Base-by-base conservation (phyloP, 2,113 vertebrate genomes). In the Agapornis roseicollis region DNA sequence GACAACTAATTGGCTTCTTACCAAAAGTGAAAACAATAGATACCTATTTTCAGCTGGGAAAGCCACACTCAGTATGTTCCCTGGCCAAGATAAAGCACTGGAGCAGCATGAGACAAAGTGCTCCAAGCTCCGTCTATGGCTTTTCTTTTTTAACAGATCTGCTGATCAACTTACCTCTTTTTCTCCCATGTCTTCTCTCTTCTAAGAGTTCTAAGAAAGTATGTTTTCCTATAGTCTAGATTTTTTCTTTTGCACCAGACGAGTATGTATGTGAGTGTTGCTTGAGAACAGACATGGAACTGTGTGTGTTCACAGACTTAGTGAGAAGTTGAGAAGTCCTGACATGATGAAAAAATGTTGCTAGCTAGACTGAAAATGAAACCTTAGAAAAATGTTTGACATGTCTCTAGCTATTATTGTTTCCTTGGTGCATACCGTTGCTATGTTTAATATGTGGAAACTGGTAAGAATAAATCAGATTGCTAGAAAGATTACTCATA, bases 41-140 rank as follows among this genome's bases (percentile, higher is more conserved):
- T 50, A 73, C 86, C 84, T 88, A 94, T 96, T 96, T 96, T 96
- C 94, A 92, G 52, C 80, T 94, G 88, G 90, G 92, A 96, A 96
- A 90, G 44, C 35, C 88, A 90, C 64, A 29, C 13, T 94, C n/a
- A 6, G 52, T 90, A 20, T 60, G 27, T 93, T 97, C 92, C 72
- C 94, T 82, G 69, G 80, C 80, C 44, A 52, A 85, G 66, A 88
- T 70, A 81, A 88, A 87, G 71, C 55, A 42, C 41, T 29, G 74
- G 79, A 96, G 50, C 74, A 60, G 42, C 41, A 3, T 86, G 80
- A 88, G 77, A 89, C n/a, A 46, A 87, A 85, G 33, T 58, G 42
- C n/a, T 85, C 17, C 22, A 37, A 89, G 68, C 16, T 89, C 41
- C 1, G 4, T 69, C 49, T 13, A 24, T 55, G 35, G n/a, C 12